Conservation (phyloP, 2,888 invertebrate genomes). For the Lycophotia porphyrea region DNA sequence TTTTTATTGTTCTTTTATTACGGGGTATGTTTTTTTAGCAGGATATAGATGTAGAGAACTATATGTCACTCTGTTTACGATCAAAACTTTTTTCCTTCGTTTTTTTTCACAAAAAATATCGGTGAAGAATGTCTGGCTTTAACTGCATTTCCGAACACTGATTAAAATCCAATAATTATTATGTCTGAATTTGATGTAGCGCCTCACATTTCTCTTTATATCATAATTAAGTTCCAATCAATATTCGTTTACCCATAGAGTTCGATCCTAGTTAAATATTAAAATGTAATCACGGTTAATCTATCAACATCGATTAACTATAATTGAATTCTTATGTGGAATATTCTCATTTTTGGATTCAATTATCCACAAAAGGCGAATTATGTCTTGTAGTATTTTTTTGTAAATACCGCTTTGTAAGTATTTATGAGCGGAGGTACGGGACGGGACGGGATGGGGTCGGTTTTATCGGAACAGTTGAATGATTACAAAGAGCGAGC, state of each 20-base stretch:
- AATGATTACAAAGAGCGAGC: conserved; percentile 65
- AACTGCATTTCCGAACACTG: not conserved
- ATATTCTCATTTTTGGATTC: conserved; percentile 49
- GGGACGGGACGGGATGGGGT: conserved; percentile 44
- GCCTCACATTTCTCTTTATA: conserved; percentile 10
- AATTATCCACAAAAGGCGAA: conserved; percentile 51
- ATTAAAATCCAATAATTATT: not conserved
- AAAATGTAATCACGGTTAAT: conserved; percentile 44
- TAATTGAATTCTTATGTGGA: conserved; percentile 45
- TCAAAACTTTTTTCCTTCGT: not conserved
- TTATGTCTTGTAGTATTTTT: conserved; percentile 46
- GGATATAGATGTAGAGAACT: not conserved
- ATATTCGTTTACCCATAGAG: conserved; percentile 17
- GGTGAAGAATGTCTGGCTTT: not conserved
- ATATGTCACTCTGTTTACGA: not conserved
- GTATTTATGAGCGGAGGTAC: conserved; percentile 54
- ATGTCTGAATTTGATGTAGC: conserved; percentile 1
- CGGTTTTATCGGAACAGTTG: conserved; percentile 54
- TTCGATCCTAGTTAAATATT: conserved; percentile 27
- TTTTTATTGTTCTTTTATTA: conserved; percentile 32
- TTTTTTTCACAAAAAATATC: not conserved
- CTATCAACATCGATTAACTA: conserved; percentile 49
- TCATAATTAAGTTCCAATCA: conserved; percentile 37
- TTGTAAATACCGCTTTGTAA: conserved; percentile 53
- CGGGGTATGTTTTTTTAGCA: no score